Evolutionary conservation across 2,797 vertebrate species (phyloP), one percentile per base, ranked within the genome.

Genomic region (Scyliorhinus canicula): DNA sequence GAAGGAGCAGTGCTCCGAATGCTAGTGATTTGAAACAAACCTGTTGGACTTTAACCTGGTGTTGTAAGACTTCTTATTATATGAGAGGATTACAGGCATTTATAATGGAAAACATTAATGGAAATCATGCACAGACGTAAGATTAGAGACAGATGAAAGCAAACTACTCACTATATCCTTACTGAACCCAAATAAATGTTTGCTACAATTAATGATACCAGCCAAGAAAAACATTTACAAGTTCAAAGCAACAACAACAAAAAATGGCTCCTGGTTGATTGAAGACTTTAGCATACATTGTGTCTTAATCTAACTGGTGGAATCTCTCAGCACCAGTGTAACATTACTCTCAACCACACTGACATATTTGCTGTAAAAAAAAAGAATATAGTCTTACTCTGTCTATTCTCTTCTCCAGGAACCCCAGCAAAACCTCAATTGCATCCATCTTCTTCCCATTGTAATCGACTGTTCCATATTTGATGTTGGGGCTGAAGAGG

Each of bases 351-450:
- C 47, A 52, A 65, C 67, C 0, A 8, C 47, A 74, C 12, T 55
- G 31, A n/a, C 44, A n/a, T 35, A 74, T 16, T 71, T 69, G 69
- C 35, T 74, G 50, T 93, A 6, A 31, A 35, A n/a, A 93, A 52
- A 94, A 26, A 16, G 35, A 19, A 3, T 3, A 67, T 19, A 31
- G 31, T 24, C 96, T 96, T 98, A 99, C 99, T 99, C 98, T 99
- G 97, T 99, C 98, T 95, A 99, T 98, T 96, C 99, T 98, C 96
- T 98, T 99, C 97, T 99, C 99, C 99, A 99, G 99, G 96, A 99
- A 99, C 96, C 97, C 98, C 95, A 99, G 96, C 88, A 99, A 97
- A 96, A 98, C 97, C 74, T 98, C 98, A 96, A 99, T 96, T 28
- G 97, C 97, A 85, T 98, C 97, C 98, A 99, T 98, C 97, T 99